Percentiles rank a stretch among this genome's conserved stretches.
Conservation (phyloP, 1,140 invertebrate species). For the Condylostylus longicornis region DNA sequence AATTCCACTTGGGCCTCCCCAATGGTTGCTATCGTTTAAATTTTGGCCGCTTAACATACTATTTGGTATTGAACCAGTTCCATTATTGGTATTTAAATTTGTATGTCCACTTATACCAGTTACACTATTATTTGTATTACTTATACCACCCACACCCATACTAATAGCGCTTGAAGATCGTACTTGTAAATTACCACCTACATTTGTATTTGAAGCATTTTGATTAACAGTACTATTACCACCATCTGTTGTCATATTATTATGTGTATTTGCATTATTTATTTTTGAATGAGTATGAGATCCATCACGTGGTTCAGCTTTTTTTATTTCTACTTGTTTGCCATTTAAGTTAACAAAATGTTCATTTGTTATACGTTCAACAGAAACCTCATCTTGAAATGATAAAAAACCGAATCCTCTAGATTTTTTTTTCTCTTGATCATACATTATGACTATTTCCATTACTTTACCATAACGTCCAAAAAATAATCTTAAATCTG, state of each 20-base stretch:
- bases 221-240: no score
- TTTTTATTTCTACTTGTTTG: slow-evolving; percentile 93
- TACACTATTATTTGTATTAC: slow-evolving; percentile 25
- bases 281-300: no score
- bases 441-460: slow-evolving; percentile 96
- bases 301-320: slow-evolving; percentile 74
- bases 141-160: slow-evolving; percentile 45
- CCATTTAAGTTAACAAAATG: slow-evolving; percentile 94
- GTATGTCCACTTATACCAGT: no score
- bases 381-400: slow-evolving; percentile 89
- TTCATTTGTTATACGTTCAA: slow-evolving; percentile 83
- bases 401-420: slow-evolving; percentile 95
- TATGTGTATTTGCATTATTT: no score
- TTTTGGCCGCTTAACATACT: no score
- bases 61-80: no score
- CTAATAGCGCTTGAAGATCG: no score
- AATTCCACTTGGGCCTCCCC: no score
- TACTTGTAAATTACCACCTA: no score
- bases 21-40: slow-evolving; percentile 53
- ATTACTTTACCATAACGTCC: slow-evolving; percentile 85
- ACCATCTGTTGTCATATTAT: no score
- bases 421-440: slow-evolving; percentile 93
- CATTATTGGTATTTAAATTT: no score
- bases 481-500: slow-evolving; percentile 79
- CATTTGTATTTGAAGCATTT: no score